Conservation (phyloP, 2,888 invertebrate species). For the Imbricaverruca yamaguchii region DNA sequence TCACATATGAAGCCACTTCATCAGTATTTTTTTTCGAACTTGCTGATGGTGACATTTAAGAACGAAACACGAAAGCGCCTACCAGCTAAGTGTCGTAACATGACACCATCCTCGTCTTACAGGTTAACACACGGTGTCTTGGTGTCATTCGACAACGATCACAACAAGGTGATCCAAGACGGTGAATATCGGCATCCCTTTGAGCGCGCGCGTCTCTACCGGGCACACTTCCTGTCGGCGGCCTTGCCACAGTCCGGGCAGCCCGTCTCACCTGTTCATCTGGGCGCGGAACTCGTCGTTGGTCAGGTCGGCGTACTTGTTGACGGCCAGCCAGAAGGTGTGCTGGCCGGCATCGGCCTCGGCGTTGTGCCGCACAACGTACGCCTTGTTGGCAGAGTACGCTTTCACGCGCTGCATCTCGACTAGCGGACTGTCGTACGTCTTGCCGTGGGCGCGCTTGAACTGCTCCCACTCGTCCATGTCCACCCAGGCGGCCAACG, state of each 20-base stretch:
- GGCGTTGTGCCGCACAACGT: not conserved
- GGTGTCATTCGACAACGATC: not conserved
- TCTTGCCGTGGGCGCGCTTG: not conserved
- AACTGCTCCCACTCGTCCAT: constrained; percentile 6
- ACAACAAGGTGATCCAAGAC: not conserved
- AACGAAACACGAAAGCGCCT: no score
- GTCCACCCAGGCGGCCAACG: not conserved
- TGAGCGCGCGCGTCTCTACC: not conserved
- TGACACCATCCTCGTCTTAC: no score
- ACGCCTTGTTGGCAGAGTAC: not conserved
- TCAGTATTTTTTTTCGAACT: no score
- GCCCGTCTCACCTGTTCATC: not conserved
- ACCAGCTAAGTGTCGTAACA: no score
- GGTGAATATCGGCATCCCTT: not conserved
- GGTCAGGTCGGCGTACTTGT: constrained; percentile 12
- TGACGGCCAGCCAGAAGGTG: not conserved
- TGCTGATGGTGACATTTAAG: no score
- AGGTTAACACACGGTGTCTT: not conserved
- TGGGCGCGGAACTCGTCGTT: not conserved
- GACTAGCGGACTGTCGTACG: not conserved
- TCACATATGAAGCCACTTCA: no score
- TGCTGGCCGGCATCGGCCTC: not conserved
- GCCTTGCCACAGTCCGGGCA: no score
- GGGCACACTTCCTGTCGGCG: no score
- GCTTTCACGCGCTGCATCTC: not conserved